phyloP scores from a whole-genome alignment of 2,888 invertebrate species.

The Leistus spinibarbis region DNA sequence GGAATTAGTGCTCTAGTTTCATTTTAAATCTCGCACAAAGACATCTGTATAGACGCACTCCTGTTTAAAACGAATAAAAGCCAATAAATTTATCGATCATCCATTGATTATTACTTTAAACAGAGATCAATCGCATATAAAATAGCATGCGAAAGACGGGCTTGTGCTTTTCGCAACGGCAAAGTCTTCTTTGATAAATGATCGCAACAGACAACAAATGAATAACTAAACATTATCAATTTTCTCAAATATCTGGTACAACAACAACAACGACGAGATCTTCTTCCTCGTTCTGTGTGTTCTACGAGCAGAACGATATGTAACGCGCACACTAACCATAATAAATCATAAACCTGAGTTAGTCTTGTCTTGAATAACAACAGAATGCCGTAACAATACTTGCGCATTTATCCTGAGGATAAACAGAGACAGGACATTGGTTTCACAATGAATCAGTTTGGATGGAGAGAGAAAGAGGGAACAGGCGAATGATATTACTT shows the following conservation, averaged over 20 bases:
- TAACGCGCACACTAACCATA: not conserved
- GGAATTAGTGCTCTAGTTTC: no score
- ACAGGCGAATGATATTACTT: slow-evolving; percentile 13
- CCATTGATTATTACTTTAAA: no score
- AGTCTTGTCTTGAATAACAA: not conserved
- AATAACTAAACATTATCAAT: not conserved
- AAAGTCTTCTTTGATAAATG: not conserved
- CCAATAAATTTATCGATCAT: no score
- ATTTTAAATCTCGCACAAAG: no score
- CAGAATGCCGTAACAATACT: slow-evolving; percentile 14
- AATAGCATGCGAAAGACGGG: no score
- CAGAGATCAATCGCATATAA: no score
- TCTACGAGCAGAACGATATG: not conserved
- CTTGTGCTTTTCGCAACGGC: not conserved
- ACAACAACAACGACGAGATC: not conserved
- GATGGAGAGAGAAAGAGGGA: not conserved
- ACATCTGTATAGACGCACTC: no score
- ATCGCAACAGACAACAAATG: not conserved
- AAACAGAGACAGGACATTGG: not conserved
- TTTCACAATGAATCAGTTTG: slow-evolving; percentile 7
- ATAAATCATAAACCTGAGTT: slow-evolving; percentile 15
- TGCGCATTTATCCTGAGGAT: slow-evolving; percentile 9
- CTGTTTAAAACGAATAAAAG: no score
- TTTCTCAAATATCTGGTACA: no score
- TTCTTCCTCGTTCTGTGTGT: not conserved